Evolutionary conservation across 2,888 invertebrate genomes (phyloP), one percentile per base, ranked within the genome.

Genomic region (Pardosa pseudoannulata): DNA sequence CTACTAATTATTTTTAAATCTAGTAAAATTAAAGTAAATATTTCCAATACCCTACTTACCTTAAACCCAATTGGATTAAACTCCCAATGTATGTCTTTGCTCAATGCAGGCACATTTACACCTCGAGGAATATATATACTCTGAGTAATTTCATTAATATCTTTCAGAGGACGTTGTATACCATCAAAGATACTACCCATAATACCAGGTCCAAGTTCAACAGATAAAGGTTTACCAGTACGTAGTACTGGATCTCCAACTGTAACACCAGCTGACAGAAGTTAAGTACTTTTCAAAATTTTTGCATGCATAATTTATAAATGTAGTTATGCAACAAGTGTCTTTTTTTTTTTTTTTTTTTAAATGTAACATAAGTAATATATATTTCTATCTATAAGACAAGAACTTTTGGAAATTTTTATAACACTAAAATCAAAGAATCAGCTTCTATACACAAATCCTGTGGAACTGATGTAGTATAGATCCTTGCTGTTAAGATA

Each of bases 71-170:
- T 91, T 0, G 98, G 97, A 91, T 94, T 94, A 92, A 98, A 99
- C 90, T 99, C 98, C 99, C 99, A 99, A 88, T 94, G 92, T 79
- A 93, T 91, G 0, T 94, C 94, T 75, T 97, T 94, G 7, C 96
- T 96, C 87, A 99, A 93, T 73, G 96, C 94, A n/a, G 98, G 98
- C 85, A 96, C 95, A 92, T 98, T 99, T 72, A 99, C 95, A 92
- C 99, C 99, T 93, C 98, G 99, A 65, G 99, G 99, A 93, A 99
- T 99, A 94, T 99, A 99, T 93, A 99, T 99, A 91, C 97, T 98
- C 91, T 95, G 94, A 0, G 98, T 97, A 89, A 98, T 92, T 91
- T 97, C 97, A 91, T 96, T 94, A 92, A 99, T 99, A 93, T 98
- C 98, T 88, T 93, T 97, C 91, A 99, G 92, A 0, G 99, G 99